Evolutionary conservation across 2,888 invertebrate genomes (phyloP), one percentile per base, ranked within the genome.

Genomic region (Trissolcus japonicus): DNA sequence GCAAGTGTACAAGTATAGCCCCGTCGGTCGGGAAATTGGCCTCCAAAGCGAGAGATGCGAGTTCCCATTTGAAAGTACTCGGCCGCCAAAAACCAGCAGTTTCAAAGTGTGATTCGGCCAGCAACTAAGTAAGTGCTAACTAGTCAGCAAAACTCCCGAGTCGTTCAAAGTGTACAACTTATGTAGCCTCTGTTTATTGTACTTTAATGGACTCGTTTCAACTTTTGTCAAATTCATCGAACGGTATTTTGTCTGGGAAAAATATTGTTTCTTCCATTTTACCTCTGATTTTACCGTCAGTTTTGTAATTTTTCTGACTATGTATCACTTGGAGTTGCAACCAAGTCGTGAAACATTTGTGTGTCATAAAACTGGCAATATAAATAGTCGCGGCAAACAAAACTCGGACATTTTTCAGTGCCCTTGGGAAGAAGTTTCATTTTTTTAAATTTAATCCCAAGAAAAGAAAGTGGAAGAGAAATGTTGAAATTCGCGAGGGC

Each of bases 21-120:
- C 19, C 35, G 40, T 35, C 55, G 55, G 35, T 68, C 65, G 68
- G 66, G 69, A 78, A 75, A 78, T 78, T 78, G 75, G 78, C 63
- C 63, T 62, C 59, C 56, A 50, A 60, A 63, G 67, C 59, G 43
- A 56, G 55, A 61, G 67, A 75, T 59, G 66, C 71, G 67, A 71
- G 57, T 51, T 50, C 29, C 68, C 55, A 65, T 69, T 41, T 53
- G 40, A 65, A 54, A 65, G 60, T 54, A 69, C 65, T 69, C 59
- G 60, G 75, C 63, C 25, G 40, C 50, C 65, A 71, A 69, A 76
- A 76, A 61, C 16, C 65, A 50, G 61, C 56, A 68, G 62, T 74
- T 67, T 25, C 35, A 53, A 68, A 74, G 74, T 74, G 54, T 50
- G 56, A 63, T 65, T 65, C 59, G 55, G 59, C 51, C 25, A 6